Conservation (phyloP, 2,113 vertebrate species). For the Peromyscus maniculatus region DNA sequence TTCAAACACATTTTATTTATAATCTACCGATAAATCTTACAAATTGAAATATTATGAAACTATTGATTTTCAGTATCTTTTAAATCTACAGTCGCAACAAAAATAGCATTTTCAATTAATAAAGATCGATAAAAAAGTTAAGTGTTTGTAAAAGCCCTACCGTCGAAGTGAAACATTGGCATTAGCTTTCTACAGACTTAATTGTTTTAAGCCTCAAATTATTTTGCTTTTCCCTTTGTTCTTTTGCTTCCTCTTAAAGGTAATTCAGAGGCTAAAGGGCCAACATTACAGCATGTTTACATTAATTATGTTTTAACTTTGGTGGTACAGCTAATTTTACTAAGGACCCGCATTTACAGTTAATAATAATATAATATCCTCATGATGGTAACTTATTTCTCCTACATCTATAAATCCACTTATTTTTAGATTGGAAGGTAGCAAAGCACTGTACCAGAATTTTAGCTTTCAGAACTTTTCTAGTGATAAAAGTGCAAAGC, state of each 20-base stretch:
- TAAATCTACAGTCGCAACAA: neutral
- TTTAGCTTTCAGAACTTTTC: neutral
- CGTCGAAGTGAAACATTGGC: neutral
- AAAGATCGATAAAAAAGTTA: neutral
- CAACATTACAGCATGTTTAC: neutral
- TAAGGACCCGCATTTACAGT: neutral
- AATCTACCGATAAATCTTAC: neutral
- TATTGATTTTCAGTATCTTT: conserved; percentile 39
- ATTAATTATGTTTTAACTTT: neutral
- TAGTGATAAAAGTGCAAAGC: neutral
- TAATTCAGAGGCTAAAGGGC: neutral
- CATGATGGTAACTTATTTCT: neutral
- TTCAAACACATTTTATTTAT: conserved; percentile 30
- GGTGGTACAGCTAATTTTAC: neutral
- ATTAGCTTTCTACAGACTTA: neutral
- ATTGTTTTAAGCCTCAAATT: neutral
- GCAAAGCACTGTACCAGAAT: neutral
- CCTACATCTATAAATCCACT: neutral
- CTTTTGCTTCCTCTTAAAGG: neutral
- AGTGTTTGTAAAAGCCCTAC: neutral
- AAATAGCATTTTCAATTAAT: conserved; percentile 43
- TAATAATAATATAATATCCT: neutral
- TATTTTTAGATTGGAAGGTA: neutral
- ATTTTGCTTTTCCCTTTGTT: neutral
- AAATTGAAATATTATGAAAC: conserved; percentile 40